Conservation (phyloP, 2,888 invertebrate species). For the Cataglyphis cursor region DNA sequence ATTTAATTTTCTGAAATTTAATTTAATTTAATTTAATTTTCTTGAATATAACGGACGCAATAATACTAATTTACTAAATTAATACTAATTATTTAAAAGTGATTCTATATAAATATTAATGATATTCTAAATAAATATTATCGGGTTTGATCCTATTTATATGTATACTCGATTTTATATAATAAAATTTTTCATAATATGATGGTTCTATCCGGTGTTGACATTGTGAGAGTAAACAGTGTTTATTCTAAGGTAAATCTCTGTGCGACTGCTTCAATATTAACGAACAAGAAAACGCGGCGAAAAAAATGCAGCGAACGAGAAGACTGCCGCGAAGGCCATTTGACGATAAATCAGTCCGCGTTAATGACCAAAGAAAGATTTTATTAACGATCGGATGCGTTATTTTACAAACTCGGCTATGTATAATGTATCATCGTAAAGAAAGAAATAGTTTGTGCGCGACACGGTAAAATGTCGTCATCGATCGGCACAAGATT, state of each 20-base stretch:
- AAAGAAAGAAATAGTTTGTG: not conserved
- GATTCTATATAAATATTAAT: not conserved
- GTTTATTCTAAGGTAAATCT: conserved; percentile 1
- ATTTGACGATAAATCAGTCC: conserved; percentile 12
- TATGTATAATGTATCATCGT: not conserved
- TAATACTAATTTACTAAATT: not conserved
- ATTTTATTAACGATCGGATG: not conserved
- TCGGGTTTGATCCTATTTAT: not conserved
- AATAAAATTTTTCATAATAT: conserved; percentile 5
- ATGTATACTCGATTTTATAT: not conserved
- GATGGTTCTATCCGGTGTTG: not conserved
- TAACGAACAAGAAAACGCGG: not conserved
- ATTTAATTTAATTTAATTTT: not conserved
- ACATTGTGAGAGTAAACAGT: not conserved
- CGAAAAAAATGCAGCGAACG: not conserved
- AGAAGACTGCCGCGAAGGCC: not conserved
- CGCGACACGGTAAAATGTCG: not conserved
- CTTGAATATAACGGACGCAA: not conserved
- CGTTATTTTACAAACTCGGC: conserved; percentile 10
- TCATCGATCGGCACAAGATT: conserved; percentile 34
- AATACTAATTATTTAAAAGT: not conserved
- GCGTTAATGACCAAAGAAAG: conserved; percentile 26
- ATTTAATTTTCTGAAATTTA: too few relatives aligned
- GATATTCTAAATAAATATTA: not conserved
- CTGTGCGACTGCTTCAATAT: not conserved